Evolutionary conservation across 2,797 vertebrate genomes (phyloP).

Genomic region (Tauraco hartlaubi): DNA sequence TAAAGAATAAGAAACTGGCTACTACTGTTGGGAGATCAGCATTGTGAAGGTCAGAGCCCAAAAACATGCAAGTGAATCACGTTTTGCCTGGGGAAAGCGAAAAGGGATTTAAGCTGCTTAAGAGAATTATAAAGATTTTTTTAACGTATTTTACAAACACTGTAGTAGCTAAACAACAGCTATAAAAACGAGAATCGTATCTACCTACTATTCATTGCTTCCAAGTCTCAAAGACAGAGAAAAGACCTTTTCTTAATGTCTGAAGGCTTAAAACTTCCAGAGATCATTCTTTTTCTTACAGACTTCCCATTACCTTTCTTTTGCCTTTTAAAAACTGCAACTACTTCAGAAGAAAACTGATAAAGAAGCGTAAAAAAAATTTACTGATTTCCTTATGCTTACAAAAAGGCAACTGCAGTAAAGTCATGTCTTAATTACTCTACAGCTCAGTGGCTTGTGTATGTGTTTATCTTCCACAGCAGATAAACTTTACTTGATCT

Average conservation of each 20-base stretch:
- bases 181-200: conserved; percentile 52
- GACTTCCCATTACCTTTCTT: conserved; percentile 21
- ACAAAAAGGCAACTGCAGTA: conserved; percentile 9
- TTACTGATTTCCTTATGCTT: conserved; percentile 33
- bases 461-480: conserved; percentile 7
- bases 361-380: conserved; percentile 22
- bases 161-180: conserved; percentile 69
- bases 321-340: conserved; percentile 17
- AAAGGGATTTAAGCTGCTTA: conserved; percentile 83
- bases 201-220: conserved; percentile 45
- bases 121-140: conserved; percentile 76
- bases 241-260: conserved; percentile 67
- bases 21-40: conserved; percentile 86
- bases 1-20: conserved; percentile 93
- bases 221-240: conserved; percentile 57
- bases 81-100: conserved; percentile 83
- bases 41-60: conserved; percentile 86
- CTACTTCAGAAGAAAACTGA: conserved; percentile 43
- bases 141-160: conserved; percentile 81
- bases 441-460: background rate
- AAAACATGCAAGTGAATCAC: conserved; percentile 80
- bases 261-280: conserved; percentile 68
- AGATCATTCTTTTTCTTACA: conserved; percentile 22
- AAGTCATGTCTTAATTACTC: conserved; percentile 72
- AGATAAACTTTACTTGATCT: conserved; percentile 66